Conservation (phyloP, 2,797 vertebrate species). For the Schizothorax lantsangensis region DNA sequence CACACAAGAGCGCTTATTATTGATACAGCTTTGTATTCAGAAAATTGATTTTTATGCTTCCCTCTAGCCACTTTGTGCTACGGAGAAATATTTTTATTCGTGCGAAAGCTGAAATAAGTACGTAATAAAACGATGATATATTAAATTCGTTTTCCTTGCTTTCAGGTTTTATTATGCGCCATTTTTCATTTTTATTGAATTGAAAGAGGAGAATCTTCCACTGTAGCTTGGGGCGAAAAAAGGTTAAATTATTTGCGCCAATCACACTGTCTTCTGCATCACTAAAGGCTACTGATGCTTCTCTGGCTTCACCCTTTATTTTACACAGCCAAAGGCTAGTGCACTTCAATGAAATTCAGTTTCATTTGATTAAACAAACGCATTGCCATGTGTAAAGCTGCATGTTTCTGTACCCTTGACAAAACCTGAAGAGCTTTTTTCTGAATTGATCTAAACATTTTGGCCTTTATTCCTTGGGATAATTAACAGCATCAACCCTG, state of each 20-base stretch:
- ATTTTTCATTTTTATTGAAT: slow-evolving; percentile 86
- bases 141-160: slow-evolving; percentile 85
- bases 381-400: slow-evolving; percentile 45
- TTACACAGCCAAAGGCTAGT: slow-evolving; percentile 54
- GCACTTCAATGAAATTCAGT: slow-evolving; percentile 57
- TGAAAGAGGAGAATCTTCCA: slow-evolving; percentile 75
- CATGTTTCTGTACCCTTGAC: slow-evolving; percentile 41
- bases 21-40: slow-evolving; percentile 81
- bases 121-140: slow-evolving; percentile 87
- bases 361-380: slow-evolving; percentile 56
- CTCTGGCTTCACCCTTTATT: slow-evolving; percentile 48
- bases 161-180: slow-evolving; percentile 84
- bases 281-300: slow-evolving; percentile 60
- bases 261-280: slow-evolving; percentile 62
- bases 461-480: neutral
- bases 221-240: slow-evolving; percentile 72
- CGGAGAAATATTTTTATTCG: slow-evolving; percentile 85
- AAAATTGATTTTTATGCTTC: slow-evolving; percentile 88
- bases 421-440: slow-evolving; percentile 2
- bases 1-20: slow-evolving; percentile 72
- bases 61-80: slow-evolving; percentile 81
- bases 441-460: neutral
- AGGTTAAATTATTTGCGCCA: slow-evolving; percentile 81
- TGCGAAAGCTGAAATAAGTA: slow-evolving; percentile 85
- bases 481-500: slow-evolving; percentile 21